A percentile compares a stretch with the other conserved stretches of the same genome.
Evolutionary conservation across 2,113 vertebrate species (phyloP).

Genomic region (Apus apus): DNA sequence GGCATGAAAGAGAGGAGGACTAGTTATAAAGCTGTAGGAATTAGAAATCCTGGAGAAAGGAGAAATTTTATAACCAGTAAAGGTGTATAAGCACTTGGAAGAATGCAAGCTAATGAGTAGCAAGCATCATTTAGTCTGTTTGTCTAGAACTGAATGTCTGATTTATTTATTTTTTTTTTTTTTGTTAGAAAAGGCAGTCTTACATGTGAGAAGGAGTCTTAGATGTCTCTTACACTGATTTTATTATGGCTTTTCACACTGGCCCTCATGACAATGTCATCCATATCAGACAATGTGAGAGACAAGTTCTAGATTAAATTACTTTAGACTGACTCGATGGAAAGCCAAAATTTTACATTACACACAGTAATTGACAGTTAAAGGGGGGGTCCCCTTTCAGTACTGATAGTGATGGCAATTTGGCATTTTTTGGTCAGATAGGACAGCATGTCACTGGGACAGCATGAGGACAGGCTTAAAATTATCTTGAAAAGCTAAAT

Average conservation of each 20-base stretch:
- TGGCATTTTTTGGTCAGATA: rapidly evolving
- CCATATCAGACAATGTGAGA: background rate
- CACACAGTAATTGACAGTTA: background rate
- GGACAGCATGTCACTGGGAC: background rate
- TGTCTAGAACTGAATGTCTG: background rate
- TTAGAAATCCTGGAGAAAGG: background rate
- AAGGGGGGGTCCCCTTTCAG: background rate
- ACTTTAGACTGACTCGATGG: background rate
- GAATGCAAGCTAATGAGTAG: background rate
- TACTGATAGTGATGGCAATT: background rate
- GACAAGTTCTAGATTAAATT: background rate
- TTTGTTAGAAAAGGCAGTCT: background rate
- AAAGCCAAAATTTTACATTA: background rate
- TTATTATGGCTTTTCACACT: background rate
- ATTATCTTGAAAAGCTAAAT: background rate
- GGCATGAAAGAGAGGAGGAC: background rate
- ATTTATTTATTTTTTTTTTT: background rate
- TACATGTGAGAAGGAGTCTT: background rate
- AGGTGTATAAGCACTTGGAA: background rate
- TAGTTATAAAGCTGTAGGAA: background rate
- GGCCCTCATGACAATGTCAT: background rate
- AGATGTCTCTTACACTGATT: background rate
- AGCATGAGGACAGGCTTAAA: background rate
- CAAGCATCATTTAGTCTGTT: background rate
- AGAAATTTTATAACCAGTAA: background rate